These are phyloP conservation scores for Flexamia atlantica DNA, from an alignment of 2,888 invertebrate genomes.

Conservation along the genomic window DNA sequence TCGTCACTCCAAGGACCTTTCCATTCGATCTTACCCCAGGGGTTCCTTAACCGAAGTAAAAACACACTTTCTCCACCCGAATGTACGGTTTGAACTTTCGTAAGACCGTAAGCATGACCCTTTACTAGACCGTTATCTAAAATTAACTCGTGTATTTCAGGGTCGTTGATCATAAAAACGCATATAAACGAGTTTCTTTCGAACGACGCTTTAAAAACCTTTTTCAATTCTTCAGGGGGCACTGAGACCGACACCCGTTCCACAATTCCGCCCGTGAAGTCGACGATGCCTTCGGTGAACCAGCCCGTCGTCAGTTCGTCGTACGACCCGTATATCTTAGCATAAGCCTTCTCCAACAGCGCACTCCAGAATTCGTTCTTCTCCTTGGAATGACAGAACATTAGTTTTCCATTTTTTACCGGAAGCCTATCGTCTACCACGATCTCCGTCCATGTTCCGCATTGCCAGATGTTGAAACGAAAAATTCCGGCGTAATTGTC, in stretches of 20 bases:
- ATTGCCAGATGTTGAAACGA: slow-evolving; percentile 17
- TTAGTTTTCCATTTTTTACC: neutral
- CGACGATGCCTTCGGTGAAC: neutral
- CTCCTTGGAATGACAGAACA: neutral
- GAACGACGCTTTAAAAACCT: neutral
- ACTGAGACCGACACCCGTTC: neutral
- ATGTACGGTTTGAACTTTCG: neutral
- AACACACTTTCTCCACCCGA: neutral
- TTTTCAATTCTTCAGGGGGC: neutral
- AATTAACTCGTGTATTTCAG: neutral
- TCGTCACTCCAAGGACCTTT: slow-evolving; percentile 8
- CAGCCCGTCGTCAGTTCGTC: neutral
- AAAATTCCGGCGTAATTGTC: slow-evolving; percentile 1
- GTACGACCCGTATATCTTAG: slow-evolving; percentile 10
- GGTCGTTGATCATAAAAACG: neutral
- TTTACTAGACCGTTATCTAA: neutral
- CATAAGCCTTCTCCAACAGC: slow-evolving; percentile 2
- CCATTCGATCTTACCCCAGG: slow-evolving; percentile 11
- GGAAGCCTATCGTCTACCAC: slow-evolving; percentile 17
- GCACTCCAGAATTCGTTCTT: slow-evolving; percentile 18
- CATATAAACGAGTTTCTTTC: slow-evolving; percentile 3
- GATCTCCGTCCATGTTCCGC: neutral
- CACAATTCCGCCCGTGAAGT: slow-evolving; percentile 5
- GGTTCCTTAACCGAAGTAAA: neutral
- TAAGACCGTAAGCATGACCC: neutral